These are phyloP conservation scores for Microctenopoma steveboyesi DNA, from an alignment of 2,797 vertebrate genomes.

Conservation along the genomic window DNA sequence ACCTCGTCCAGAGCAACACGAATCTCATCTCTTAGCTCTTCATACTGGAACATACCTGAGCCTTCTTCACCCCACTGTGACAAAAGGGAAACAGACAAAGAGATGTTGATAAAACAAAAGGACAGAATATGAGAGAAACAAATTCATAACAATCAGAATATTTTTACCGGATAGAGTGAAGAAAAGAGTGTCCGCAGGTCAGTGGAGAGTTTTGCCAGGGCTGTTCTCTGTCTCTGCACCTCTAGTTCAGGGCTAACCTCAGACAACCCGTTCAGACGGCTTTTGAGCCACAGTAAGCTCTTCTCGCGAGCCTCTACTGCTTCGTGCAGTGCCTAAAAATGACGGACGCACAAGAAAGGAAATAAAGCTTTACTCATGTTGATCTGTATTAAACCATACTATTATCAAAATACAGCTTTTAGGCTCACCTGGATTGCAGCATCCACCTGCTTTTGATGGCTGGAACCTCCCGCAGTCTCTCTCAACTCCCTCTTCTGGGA, in stretches of 20 bases:
- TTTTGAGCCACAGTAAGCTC: conserved; percentile 88
- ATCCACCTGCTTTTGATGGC: conserved; percentile 82
- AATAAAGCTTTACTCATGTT: background rate
- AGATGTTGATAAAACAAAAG: background rate
- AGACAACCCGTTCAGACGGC: conserved; percentile 83
- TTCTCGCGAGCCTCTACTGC: conserved; percentile 82
- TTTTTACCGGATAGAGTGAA: conserved; percentile 87
- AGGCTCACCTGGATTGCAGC: conserved; percentile 79
- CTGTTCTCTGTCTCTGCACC: conserved; percentile 85
- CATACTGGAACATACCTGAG: conserved; percentile 82
- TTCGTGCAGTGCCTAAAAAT: conserved; percentile 83
- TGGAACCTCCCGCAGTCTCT: conserved; percentile 68
- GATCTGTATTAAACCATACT: background rate
- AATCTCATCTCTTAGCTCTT: conserved; percentile 88
- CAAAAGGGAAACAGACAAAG: background rate
- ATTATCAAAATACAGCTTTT: background rate
- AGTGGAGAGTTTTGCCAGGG: conserved; percentile 86
- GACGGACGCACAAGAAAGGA: conserved; percentile 8
- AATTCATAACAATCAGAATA: background rate
- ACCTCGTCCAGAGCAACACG: conserved; percentile 86
- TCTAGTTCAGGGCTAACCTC: conserved; percentile 88
- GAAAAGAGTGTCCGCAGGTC: conserved; percentile 84
- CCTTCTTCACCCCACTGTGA: conserved; percentile 85
- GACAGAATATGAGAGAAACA: background rate
- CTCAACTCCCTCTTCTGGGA: conserved; percentile 83